phyloP scores from a whole-genome alignment of 2,888 invertebrate species.

The Danaus chrysippus region DNA sequence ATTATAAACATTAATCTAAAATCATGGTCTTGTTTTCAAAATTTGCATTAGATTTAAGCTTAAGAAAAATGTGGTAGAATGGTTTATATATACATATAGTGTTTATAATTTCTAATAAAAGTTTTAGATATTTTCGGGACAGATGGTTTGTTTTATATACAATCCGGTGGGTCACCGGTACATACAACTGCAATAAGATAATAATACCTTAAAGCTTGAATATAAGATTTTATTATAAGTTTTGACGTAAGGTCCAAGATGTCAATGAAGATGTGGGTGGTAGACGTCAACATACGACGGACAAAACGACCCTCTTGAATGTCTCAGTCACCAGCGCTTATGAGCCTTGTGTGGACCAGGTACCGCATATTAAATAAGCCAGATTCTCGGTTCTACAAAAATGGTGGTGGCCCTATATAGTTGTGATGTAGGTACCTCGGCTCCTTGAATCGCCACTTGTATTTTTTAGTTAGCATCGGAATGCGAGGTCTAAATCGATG shows the following conservation, averaged over 20 bases:
- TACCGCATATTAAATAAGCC: slow-evolving; percentile 44
- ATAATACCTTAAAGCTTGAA: neutral
- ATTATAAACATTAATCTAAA: neutral
- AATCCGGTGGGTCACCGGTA: neutral
- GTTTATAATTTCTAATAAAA: no score
- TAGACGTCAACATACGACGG: slow-evolving; percentile 41
- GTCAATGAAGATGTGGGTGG: slow-evolving; percentile 39
- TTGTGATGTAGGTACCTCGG: slow-evolving; percentile 49
- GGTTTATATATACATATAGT: no score
- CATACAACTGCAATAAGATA: neutral
- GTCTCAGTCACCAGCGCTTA: slow-evolving; percentile 41
- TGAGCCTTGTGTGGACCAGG: slow-evolving; percentile 41
- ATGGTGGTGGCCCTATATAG: slow-evolving; percentile 49
- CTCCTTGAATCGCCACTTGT: slow-evolving; percentile 64
- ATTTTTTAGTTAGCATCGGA: slow-evolving; percentile 59
- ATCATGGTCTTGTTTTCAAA: neutral
- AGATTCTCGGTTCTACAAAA: slow-evolving; percentile 43
- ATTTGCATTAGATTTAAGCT: neutral
- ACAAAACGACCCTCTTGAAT: slow-evolving; percentile 44
- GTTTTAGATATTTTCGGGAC: neutral
- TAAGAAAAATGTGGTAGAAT: neutral
- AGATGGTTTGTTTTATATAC: neutral
- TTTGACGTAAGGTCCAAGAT: slow-evolving; percentile 6
- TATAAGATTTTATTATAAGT: slow-evolving; percentile 6
- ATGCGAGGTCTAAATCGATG: slow-evolving; percentile 54